These are phyloP conservation scores for Zhuqinia jingwanae DNA, from an alignment of 2,888 invertebrate genomes.

Conservation along the genomic window DNA sequence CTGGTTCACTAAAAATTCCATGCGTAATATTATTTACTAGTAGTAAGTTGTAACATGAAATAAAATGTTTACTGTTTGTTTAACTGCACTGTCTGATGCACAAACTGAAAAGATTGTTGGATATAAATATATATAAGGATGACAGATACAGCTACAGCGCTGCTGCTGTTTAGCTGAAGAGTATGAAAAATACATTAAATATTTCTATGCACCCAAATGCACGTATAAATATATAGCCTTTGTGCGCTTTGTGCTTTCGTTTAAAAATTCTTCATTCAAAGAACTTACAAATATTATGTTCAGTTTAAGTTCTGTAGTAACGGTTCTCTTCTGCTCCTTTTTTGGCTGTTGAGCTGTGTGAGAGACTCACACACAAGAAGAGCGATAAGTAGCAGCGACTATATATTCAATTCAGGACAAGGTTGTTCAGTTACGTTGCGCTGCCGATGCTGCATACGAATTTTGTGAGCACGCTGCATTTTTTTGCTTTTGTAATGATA, in stretches of 20 bases:
- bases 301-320: constrained; percentile 14
- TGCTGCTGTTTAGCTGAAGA: constrained; percentile 37
- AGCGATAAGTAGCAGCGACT: constrained; percentile 28
- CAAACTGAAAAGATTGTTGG: constrained; percentile 54
- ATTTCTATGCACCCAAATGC: not conserved
- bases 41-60: not conserved
- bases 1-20: not conserved
- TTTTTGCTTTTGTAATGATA: constrained; percentile 4
- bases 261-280: constrained; percentile 33
- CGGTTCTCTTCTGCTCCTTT: constrained; percentile 29
- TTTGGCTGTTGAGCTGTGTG: not conserved
- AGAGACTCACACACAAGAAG: constrained; percentile 7
- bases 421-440: constrained; percentile 39
- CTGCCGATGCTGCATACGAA: not conserved
- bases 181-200: constrained; percentile 24
- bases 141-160: too few species aligned
- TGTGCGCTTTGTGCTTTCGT: constrained; percentile 29
- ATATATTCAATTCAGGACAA: constrained; percentile 65
- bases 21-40: not conserved
- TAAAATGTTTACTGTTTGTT: constrained; percentile 44
- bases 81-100: constrained; percentile 52
- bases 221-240: not conserved
- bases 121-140: constrained; percentile 31
- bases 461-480: constrained; percentile 18
- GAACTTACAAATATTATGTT: too few species aligned